Conservation (phyloP, 2,113 vertebrate species). For the Ivindomyrus marchei region DNA sequence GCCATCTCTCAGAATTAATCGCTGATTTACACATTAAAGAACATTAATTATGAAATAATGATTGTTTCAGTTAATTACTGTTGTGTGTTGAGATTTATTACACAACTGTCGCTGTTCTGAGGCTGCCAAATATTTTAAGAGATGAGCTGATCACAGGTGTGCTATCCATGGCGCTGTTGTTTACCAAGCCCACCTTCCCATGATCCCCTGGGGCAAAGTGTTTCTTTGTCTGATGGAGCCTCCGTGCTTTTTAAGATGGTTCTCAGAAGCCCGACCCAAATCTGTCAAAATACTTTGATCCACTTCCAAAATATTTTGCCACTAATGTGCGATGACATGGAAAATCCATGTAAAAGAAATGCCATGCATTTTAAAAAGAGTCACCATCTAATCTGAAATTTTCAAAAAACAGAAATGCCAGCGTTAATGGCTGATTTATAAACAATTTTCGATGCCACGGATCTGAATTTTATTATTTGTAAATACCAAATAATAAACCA, state of each 20-base stretch:
- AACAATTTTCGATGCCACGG: background rate
- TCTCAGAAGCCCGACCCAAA: constrained; percentile 36
- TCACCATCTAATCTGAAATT: constrained; percentile 9
- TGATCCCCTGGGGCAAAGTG: background rate
- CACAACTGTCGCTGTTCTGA: background rate
- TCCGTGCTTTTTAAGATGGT: constrained; percentile 11
- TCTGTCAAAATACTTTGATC: constrained; percentile 40
- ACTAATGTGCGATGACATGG: constrained; percentile 33
- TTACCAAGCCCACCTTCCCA: background rate
- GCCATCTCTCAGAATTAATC: background rate
- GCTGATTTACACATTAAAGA: background rate
- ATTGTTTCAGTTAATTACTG: background rate
- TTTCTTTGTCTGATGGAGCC: constrained; percentile 4
- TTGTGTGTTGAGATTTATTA: no score
- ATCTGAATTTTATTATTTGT: background rate
- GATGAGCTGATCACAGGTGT: background rate
- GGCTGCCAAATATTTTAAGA: background rate
- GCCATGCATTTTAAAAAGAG: background rate
- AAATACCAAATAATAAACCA: background rate
- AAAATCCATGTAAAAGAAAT: constrained; percentile 14
- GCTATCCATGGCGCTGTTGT: constrained; percentile 12
- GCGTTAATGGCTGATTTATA: background rate
- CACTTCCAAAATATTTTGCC: constrained; percentile 27
- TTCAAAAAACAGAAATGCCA: background rate
- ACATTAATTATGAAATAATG: background rate